Conservation (phyloP, 2,113 vertebrate species). For the Lichenostomus cassidix region DNA sequence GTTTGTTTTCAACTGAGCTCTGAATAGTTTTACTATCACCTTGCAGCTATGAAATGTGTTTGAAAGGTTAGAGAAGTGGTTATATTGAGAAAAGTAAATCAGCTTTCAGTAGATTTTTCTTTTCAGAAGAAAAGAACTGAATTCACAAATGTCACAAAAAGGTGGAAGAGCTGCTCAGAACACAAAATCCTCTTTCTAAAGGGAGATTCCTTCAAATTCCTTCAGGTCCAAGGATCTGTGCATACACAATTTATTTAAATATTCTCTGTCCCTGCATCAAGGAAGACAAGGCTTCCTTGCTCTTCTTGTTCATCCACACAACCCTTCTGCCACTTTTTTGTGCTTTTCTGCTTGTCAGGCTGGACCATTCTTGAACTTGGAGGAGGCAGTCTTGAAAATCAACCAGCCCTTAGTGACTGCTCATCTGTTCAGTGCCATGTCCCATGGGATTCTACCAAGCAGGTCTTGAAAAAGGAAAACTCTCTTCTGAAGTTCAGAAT, state of each 20-base stretch:
- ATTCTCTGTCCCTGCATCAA: neutral
- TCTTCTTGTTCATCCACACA: neutral
- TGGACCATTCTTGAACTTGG: neutral
- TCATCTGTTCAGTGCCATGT: neutral
- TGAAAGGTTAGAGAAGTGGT: neutral
- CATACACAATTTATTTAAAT: neutral
- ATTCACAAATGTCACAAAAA: neutral
- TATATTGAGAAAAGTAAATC: neutral
- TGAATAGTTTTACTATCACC: neutral
- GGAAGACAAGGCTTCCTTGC: neutral
- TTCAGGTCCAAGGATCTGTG: neutral
- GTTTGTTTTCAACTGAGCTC: neutral
- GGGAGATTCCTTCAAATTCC: neutral
- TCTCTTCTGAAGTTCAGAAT: neutral
- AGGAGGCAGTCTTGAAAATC: neutral
- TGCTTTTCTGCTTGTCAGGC: neutral
- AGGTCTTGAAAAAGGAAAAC: neutral
- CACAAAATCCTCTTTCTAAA: neutral
- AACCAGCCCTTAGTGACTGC: fast-evolving
- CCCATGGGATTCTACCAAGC: neutral
- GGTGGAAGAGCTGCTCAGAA: neutral
- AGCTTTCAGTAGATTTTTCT: neutral
- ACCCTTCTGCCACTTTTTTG: neutral
- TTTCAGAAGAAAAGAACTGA: neutral
- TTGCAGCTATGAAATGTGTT: neutral